These are phyloP conservation scores for Epistrophe eligans DNA, from an alignment of 2,888 invertebrate species.

Conservation along the genomic window DNA sequence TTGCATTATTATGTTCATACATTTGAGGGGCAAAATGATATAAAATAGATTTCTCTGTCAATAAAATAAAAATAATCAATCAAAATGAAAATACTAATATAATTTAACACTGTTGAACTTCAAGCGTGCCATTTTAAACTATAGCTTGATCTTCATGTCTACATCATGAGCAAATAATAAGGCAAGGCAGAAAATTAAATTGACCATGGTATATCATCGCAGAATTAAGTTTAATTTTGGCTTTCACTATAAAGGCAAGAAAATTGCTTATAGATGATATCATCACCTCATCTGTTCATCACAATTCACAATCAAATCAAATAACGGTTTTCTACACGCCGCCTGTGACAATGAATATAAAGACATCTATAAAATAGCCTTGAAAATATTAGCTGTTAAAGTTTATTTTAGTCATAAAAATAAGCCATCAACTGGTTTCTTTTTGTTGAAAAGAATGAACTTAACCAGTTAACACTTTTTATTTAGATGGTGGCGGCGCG, in stretches of 20 bases:
- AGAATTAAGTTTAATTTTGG: background rate
- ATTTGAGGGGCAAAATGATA: constrained; percentile 4
- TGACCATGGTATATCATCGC: background rate
- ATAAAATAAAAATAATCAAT: constrained; percentile 33
- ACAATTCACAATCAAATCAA: constrained; percentile 21
- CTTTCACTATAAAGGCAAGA: constrained; percentile 45
- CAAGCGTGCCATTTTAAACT: constrained; percentile 22
- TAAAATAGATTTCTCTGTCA: constrained; percentile 31
- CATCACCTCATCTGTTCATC: constrained; percentile 33
- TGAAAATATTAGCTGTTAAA: constrained; percentile 42
- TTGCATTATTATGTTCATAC: background rate
- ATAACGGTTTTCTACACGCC: constrained; percentile 30
- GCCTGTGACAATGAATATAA: constrained; percentile 19
- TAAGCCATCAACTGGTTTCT: constrained; percentile 44
- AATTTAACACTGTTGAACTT: constrained; percentile 55
- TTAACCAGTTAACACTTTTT: constrained; percentile 21
- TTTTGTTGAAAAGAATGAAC: constrained; percentile 8
- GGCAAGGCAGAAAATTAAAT: constrained; percentile 1
- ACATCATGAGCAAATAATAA: background rate
- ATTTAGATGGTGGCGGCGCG: background rate
- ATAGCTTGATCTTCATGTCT: background rate
- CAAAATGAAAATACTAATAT: constrained; percentile 27
- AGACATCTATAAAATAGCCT: constrained; percentile 37
- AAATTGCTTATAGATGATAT: constrained; percentile 51
- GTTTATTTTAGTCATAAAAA: constrained; percentile 22